Conservation (phyloP, 2,113 vertebrate genomes). For the Austrofundulus limnaeus region DNA sequence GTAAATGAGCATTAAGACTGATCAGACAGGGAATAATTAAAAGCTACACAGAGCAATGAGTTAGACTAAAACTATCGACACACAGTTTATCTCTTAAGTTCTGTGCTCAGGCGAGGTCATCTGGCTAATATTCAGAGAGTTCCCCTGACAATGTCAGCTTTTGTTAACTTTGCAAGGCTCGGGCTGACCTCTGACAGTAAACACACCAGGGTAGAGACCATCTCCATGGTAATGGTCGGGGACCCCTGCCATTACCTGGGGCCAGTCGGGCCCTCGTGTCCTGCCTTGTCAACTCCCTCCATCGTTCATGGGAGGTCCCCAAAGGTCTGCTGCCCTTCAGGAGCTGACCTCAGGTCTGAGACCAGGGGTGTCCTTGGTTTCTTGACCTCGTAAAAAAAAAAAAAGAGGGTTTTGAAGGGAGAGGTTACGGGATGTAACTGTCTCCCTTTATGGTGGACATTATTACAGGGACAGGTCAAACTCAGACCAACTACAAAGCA, state of each 20-base stretch:
- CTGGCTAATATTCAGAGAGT: conserved; percentile 45
- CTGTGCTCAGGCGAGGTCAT: conserved; percentile 40
- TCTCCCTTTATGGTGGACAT: conserved; percentile 65
- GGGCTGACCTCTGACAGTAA: conserved; percentile 71
- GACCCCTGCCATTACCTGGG: conserved; percentile 62
- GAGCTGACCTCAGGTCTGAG: conserved; percentile 62
- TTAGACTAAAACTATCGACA: conserved; percentile 20
- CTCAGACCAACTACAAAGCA: conserved; percentile 60
- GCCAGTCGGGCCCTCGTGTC: conserved; percentile 63
- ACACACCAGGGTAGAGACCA: conserved; percentile 67
- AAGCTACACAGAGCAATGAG: conserved; percentile 13
- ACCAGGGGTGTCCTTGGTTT: conserved; percentile 57
- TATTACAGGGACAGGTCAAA: conserved; percentile 69
- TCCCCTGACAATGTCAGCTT: conserved; percentile 53
- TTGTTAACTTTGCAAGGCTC: conserved; percentile 56
- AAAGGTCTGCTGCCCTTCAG: conserved; percentile 45
- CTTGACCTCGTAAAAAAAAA: conserved; percentile 63
- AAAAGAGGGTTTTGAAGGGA: conserved; percentile 39
- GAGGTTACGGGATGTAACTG: conserved; percentile 62
- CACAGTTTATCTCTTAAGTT: conserved; percentile 26
- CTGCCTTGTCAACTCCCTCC: conserved; percentile 55
- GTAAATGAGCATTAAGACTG: neutral
- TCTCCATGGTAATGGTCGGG: conserved; percentile 56
- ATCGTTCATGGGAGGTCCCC: conserved; percentile 58
- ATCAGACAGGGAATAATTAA: neutral